These are phyloP conservation scores for Centropus unirufus DNA, from an alignment of 2,113 vertebrate genomes.

Conservation along the genomic window DNA sequence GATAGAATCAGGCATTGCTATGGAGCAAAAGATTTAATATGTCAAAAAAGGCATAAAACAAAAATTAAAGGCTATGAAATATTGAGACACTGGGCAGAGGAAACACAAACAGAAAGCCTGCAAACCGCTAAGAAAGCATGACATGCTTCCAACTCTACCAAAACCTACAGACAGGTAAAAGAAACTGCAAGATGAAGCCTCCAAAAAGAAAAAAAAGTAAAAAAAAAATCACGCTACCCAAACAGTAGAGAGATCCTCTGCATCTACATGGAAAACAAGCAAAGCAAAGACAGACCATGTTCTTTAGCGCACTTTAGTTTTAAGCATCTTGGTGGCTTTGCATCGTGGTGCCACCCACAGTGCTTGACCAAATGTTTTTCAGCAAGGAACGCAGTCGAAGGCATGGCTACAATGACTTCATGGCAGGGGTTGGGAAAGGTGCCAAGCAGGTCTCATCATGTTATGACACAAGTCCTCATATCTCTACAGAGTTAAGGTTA, in stretches of 20 bases:
- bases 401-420: neutral
- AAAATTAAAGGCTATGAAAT: neutral
- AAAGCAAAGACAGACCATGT: neutral
- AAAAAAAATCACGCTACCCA: accelerated
- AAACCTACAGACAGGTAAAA: neutral
- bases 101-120: neutral
- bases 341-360: neutral
- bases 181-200: neutral
- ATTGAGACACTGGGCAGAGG: neutral
- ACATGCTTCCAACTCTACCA: neutral
- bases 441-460: neutral
- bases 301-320: neutral
- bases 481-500: neutral
- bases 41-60: neutral
- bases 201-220: accelerated
- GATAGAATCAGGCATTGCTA: accelerated
- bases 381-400: neutral
- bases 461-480: neutral
- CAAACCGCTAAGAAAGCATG: neutral
- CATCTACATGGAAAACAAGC: neutral
- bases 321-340: neutral
- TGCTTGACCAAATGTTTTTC: neutral
- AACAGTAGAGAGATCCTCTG: neutral
- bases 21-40: neutral
- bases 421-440: neutral